A percentile compares a stretch with the other conserved stretches of the same genome.
These are phyloP conservation scores for Nebria salina DNA, from an alignment of 2,888 invertebrate genomes.

Conservation along the genomic window DNA sequence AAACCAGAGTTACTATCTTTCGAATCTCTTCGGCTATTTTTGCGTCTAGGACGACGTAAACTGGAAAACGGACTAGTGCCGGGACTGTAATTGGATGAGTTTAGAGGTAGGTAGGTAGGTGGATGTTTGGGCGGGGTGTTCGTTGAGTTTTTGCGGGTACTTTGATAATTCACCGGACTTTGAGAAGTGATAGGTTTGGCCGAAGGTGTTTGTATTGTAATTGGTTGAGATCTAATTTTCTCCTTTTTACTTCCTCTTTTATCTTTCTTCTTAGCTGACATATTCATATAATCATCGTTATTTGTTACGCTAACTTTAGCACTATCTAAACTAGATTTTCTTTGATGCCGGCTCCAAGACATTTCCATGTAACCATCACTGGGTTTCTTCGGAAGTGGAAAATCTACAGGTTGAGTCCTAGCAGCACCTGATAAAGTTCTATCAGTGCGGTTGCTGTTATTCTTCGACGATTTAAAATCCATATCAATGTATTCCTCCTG, in stretches of 20 bases:
- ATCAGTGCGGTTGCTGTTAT: slow-evolving; percentile 55
- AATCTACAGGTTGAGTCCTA: slow-evolving; percentile 61
- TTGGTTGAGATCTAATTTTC: slow-evolving; percentile 70
- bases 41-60: slow-evolving; percentile 58
- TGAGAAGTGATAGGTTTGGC: slow-evolving; percentile 48
- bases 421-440: slow-evolving; percentile 47
- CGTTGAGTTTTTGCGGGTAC: slow-evolving; percentile 58
- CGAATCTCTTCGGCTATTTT: slow-evolving; percentile 61
- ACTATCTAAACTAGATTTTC: slow-evolving; percentile 57
- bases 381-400: slow-evolving; percentile 60
- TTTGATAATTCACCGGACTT: slow-evolving; percentile 51
- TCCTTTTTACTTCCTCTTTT: slow-evolving; percentile 58
- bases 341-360: slow-evolving; percentile 63
- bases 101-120: slow-evolving; percentile 63
- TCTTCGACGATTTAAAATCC: slow-evolving; percentile 56
- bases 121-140: slow-evolving; percentile 62
- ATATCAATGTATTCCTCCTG: slow-evolving; percentile 62
- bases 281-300: slow-evolving; percentile 67
- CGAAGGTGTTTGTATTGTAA: slow-evolving; percentile 67
- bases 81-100: slow-evolving; percentile 61
- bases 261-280: slow-evolving; percentile 61
- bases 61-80: slow-evolving; percentile 64
- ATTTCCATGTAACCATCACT: slow-evolving; percentile 75
- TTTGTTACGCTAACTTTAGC: slow-evolving; percentile 51
- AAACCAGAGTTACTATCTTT: slow-evolving; percentile 62